phyloP scores from a whole-genome alignment of 64 coral and sea anemone genomes.

The Actinia tenebrosa region DNA sequence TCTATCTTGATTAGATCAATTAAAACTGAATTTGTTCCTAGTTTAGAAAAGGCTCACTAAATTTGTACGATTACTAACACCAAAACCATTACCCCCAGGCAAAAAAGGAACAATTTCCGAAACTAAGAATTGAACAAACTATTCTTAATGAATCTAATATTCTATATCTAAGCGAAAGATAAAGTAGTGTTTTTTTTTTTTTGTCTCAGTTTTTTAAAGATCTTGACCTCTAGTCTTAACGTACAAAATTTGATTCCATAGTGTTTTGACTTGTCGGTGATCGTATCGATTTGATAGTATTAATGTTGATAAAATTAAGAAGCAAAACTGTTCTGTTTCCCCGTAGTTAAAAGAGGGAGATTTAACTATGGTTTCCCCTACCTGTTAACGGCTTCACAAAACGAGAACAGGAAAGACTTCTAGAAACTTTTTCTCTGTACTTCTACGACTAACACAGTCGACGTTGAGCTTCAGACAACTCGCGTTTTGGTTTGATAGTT shows the following conservation, averaged over 20 bases:
- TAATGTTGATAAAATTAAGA: background rate
- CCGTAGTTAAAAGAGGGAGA: too few relatives aligned
- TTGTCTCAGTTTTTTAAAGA: background rate
- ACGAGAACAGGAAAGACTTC: background rate
- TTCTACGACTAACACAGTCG: background rate
- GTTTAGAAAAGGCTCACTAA: too few relatives aligned
- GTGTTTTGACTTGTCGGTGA: background rate
- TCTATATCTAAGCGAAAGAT: background rate
- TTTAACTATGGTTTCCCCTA: background rate
- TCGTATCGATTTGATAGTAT: background rate
- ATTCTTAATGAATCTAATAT: background rate
- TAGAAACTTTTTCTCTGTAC: background rate
- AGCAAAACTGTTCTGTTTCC: background rate
- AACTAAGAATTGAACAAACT: too few relatives aligned
- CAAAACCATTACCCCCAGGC: too few relatives aligned
- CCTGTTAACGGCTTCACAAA: background rate
- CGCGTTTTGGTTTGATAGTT: background rate
- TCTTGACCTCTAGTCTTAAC: background rate
- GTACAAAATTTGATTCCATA: background rate
- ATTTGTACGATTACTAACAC: too few relatives aligned
- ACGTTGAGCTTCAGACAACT: background rate
- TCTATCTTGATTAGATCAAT: background rate
- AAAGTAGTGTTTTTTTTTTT: background rate
- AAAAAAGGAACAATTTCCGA: too few relatives aligned
- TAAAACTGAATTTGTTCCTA: too few relatives aligned